A percentile compares a stretch with the other conserved stretches of the same genome.
These are phyloP conservation scores for Kryphioiulus occultus DNA, from an alignment of 2,888 invertebrate species.

Conservation along the genomic window DNA sequence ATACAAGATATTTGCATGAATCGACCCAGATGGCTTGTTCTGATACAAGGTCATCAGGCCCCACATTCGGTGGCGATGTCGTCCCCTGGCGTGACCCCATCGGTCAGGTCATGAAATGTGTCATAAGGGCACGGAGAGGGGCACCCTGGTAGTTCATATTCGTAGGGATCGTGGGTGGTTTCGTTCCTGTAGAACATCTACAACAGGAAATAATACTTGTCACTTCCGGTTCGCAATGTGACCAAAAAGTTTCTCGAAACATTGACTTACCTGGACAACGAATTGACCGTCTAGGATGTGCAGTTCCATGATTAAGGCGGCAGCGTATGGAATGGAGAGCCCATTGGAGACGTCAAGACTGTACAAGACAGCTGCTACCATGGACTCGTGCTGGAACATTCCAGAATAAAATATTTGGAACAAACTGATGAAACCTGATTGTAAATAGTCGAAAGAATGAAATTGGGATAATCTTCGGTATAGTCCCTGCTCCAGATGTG, in stretches of 20 bases:
- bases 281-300: slow-evolving; percentile 65
- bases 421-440: too few relatives aligned
- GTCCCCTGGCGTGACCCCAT: background rate
- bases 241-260: too few relatives aligned
- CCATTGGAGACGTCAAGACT: slow-evolving; percentile 33
- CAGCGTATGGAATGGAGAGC: slow-evolving; percentile 69
- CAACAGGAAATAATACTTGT: background rate
- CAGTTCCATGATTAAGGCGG: slow-evolving; percentile 73
- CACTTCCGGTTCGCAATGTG: background rate
- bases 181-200: slow-evolving; percentile 48
- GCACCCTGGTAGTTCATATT: slow-evolving; percentile 35
- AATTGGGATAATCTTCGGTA: too few relatives aligned
- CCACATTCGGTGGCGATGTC: slow-evolving; percentile 46
- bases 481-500: too few relatives aligned
- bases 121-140: slow-evolving; percentile 42
- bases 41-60: background rate
- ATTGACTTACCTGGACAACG: slow-evolving; percentile 37
- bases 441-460: too few relatives aligned
- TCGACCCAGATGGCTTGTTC: too few relatives aligned
- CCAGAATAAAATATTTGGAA: background rate
- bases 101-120: slow-evolving; percentile 43
- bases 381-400: slow-evolving; percentile 38
- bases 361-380: slow-evolving; percentile 22
- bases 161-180: background rate
- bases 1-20: too few relatives aligned